These are phyloP conservation scores for Acanthosoma haemorrhoidale DNA, from an alignment of 2,888 invertebrate species.

Conservation along the genomic window DNA sequence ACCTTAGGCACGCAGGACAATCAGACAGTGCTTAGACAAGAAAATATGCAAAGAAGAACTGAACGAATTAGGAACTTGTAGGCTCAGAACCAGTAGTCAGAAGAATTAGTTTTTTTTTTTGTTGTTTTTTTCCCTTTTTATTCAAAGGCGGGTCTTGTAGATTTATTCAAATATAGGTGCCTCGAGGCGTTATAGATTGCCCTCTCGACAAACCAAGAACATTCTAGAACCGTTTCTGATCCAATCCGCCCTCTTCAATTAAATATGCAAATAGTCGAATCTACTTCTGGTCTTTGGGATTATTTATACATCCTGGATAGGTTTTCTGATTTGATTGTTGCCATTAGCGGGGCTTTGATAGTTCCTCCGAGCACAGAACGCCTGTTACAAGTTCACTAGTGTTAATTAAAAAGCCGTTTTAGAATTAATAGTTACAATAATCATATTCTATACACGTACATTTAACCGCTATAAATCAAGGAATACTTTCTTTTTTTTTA, in stretches of 20 bases:
- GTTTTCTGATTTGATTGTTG: not conserved
- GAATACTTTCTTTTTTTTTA: too few species aligned
- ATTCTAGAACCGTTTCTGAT: not conserved
- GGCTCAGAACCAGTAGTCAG: constrained; percentile 3
- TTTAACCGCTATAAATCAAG: too few species aligned
- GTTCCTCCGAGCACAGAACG: not conserved
- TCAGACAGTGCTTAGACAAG: too few species aligned
- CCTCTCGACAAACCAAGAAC: not conserved
- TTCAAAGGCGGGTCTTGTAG: not conserved
- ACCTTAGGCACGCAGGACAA: too few species aligned
- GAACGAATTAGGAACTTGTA: not conserved
- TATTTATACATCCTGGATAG: not conserved
- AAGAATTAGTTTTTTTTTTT: not conserved
- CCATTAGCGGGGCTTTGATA: not conserved
- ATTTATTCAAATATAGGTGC: not conserved
- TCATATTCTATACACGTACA: too few species aligned
- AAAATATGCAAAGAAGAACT: not conserved
- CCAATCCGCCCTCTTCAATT: not conserved
- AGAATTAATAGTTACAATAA: too few species aligned
- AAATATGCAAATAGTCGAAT: constrained; percentile 7
- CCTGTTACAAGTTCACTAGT: too few species aligned
- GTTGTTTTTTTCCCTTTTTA: too few species aligned
- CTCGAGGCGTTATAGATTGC: not conserved
- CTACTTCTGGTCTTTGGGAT: not conserved
- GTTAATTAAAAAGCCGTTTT: too few species aligned